These are phyloP conservation scores for Lagopus muta DNA, from an alignment of 2,113 vertebrate genomes.

Conservation along the genomic window DNA sequence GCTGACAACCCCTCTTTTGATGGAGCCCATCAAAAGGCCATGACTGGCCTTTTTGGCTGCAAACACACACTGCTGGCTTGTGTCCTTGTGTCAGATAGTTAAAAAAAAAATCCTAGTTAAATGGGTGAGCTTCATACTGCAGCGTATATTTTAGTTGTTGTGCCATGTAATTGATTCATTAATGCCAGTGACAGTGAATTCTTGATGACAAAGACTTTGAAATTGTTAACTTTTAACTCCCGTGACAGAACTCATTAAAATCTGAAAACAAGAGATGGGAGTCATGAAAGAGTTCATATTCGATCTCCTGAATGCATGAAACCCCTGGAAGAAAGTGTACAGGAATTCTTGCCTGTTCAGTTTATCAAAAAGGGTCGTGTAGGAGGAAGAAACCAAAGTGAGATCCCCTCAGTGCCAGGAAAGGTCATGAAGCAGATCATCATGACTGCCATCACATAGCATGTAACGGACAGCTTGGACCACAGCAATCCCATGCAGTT, in stretches of 20 bases:
- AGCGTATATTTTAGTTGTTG: background rate
- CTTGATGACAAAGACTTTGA: background rate
- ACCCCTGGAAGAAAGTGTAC: background rate
- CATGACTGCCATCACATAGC: background rate
- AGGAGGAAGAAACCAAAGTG: background rate
- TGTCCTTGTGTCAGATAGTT: background rate
- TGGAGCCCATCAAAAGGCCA: background rate
- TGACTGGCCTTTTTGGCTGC: too few relatives aligned
- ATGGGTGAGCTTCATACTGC: background rate
- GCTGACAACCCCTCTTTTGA: background rate
- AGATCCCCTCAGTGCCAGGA: background rate
- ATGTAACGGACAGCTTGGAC: background rate
- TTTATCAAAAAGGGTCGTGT: background rate
- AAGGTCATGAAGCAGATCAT: background rate
- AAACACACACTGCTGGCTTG: too few relatives aligned
- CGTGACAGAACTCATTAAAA: background rate
- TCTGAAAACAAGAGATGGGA: background rate
- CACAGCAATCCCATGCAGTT: background rate
- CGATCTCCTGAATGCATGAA: background rate
- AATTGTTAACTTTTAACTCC: background rate
- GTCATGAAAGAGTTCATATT: background rate
- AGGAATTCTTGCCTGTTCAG: background rate
- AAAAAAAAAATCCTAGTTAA: background rate
- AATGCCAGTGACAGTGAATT: background rate
- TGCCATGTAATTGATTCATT: fast-evolving